Percentiles rank a stretch among this genome's conserved stretches.
phyloP scores from a whole-genome alignment of 1,140 invertebrate genomes.

The Temnothorax curvispinosus region DNA sequence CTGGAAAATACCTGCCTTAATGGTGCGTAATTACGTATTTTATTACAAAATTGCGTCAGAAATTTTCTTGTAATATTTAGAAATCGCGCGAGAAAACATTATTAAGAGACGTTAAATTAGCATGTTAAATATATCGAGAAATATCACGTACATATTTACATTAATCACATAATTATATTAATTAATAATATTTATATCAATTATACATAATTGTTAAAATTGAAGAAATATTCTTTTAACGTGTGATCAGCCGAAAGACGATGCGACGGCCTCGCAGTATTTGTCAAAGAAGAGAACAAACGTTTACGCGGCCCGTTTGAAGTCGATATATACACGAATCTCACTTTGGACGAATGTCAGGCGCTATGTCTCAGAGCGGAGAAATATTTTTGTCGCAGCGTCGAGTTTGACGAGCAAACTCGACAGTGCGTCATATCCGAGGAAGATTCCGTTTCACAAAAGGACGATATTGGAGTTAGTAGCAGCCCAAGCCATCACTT shows the following conservation, averaged over 20 bases:
- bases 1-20: conserved; percentile 96
- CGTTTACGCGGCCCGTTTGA: conserved; percentile 94
- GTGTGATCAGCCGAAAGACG: conserved; percentile 90
- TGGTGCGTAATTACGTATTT: conserved; percentile 85
- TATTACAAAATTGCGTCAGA: not conserved
- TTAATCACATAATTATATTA: not conserved
- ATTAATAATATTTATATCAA: not conserved
- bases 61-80: not conserved
- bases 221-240: conserved; percentile 28
- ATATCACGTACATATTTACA: not conserved
- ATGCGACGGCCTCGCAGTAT: conserved; percentile 94
- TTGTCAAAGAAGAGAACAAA: conserved; percentile 95
- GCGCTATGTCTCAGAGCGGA: conserved; percentile 92
- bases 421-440: conserved; percentile 94
- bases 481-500: conserved; percentile 93
- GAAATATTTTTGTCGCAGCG: conserved; percentile 95
- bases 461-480: conserved; percentile 93
- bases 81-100: not conserved
- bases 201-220: conserved; percentile 24
- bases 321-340: conserved; percentile 93
- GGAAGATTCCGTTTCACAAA: conserved; percentile 95
- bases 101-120: not conserved
- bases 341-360: conserved; percentile 94
- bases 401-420: conserved; percentile 95
- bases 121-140: not conserved